Conservation (phyloP, 2,797 vertebrate genomes). For the Adrianichthys oophorus region DNA sequence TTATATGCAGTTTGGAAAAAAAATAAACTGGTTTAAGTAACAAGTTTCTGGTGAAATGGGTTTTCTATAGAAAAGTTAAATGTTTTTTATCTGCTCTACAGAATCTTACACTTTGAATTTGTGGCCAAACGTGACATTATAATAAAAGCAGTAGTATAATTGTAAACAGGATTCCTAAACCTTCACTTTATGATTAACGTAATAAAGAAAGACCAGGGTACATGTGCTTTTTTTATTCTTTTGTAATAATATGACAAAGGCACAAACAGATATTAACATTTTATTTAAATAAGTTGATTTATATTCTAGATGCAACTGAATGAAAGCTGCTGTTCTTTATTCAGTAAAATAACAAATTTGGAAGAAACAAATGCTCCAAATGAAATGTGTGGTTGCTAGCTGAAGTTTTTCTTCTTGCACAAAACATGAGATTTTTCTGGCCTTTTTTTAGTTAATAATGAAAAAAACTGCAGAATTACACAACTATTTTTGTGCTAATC, state of each 20-base stretch:
- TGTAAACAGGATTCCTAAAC: background rate
- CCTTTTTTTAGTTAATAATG: background rate
- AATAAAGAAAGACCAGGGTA: background rate
- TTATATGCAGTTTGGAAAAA: slow-evolving; percentile 54
- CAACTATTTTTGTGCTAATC: too few species aligned
- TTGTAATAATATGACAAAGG: background rate
- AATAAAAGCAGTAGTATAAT: background rate
- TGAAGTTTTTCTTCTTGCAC: slow-evolving; percentile 31
- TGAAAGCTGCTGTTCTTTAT: slow-evolving; percentile 4
- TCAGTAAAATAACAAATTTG: slow-evolving; percentile 4
- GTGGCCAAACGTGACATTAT: background rate
- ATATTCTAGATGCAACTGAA: too few species aligned
- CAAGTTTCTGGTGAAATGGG: slow-evolving; percentile 1
- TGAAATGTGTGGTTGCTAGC: slow-evolving; percentile 25
- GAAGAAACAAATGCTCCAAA: background rate
- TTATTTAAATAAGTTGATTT: too few species aligned
- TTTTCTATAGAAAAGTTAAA: background rate
- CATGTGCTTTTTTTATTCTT: background rate
- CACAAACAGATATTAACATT: too few species aligned
- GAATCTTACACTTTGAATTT: background rate
- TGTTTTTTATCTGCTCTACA: background rate
- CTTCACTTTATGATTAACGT: background rate
- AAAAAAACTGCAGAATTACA: too few species aligned
- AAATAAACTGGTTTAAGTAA: slow-evolving; percentile 62
- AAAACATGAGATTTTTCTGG: background rate